Evolutionary conservation across 2,113 vertebrate species (phyloP), one percentile per base, ranked within the genome.

Genomic region (Mastomys coucha): DNA sequence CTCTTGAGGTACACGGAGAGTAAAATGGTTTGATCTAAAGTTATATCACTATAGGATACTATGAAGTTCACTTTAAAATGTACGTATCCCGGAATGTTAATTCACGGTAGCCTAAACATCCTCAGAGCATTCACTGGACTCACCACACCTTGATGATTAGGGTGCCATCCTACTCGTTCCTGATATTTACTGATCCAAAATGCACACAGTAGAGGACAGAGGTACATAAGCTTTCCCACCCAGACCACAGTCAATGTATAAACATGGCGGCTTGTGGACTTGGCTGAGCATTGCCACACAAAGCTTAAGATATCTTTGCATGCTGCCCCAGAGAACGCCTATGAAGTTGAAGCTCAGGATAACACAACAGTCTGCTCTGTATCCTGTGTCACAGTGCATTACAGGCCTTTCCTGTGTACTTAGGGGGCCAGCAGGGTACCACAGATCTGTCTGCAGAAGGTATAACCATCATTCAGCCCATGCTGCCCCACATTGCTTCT

Each of bases 201-300:
- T 81, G 91, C 39, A 70, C 53, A 82, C 26, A 53, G 7, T 87
- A 81, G 84, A 76, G 70, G 45, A 76, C 33, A 86, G 76, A 95
- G 65, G 51, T 91, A 70, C 1, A 26, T 91, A 96, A 94, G 93
- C 36, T 39, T 95, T 91, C 88, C 82, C n/a, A 60, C 56, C 67
- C 75, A 90, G 73, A 85, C 70, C 10, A 24, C 88, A 91, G 86
- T 82, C 60, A 70, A n/a, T 94, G 88, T 82, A 36, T 86, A 86
- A 93, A 85, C 94, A 93, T 1, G 67, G 70, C 42, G 88, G 56
- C 88, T 88, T 45, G 36, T 58, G 45, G 58, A 93, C 78, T 73
- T 91, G 70, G 36, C 70, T 92, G 80, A 95, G 95, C 93, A 81
- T 82, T 89, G 60, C 70, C 88, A 77, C 76, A 51, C 65, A 49